A percentile compares a stretch with the other conserved stretches of the same genome.
phyloP scores from a whole-genome alignment of 2,797 vertebrate genomes.

The Arctocebus calabarensis region DNA sequence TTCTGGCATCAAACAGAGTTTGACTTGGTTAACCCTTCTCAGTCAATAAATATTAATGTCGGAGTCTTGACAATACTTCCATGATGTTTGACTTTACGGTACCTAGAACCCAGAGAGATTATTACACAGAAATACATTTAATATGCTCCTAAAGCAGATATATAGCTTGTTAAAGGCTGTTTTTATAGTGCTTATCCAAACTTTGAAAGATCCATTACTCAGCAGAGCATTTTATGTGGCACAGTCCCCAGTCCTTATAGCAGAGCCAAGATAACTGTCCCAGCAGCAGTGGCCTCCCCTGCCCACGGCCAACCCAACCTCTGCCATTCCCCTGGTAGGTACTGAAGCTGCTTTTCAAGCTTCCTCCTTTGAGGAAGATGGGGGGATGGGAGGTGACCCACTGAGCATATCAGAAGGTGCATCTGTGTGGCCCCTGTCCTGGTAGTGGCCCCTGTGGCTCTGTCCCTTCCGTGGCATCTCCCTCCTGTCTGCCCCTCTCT shows the following conservation, averaged over 20 bases:
- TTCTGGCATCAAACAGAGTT: conserved; percentile 20
- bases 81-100: conserved; percentile 57
- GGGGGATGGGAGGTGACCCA: not conserved
- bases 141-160: conserved; percentile 51
- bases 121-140: conserved; percentile 65
- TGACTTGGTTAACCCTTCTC: conserved; percentile 50
- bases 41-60: conserved; percentile 44
- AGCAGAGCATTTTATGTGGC: not conserved
- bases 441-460: rapidly evolving
- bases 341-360: no score
- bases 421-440: rapidly evolving
- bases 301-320: no score
- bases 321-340: rapidly evolving
- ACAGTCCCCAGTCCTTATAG: not conserved
- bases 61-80: not conserved
- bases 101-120: conserved; percentile 52
- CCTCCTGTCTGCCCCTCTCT: no score
- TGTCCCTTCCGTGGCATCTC: rapidly evolving
- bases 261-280: not conserved
- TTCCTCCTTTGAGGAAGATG: not conserved
- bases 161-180: conserved; percentile 61
- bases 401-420: no score
- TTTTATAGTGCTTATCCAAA: conserved; percentile 35
- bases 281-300: not conserved
- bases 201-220: conserved; percentile 9